phyloP scores from a whole-genome alignment of 2,797 vertebrate species.

The Sphaeramia orbicularis region DNA sequence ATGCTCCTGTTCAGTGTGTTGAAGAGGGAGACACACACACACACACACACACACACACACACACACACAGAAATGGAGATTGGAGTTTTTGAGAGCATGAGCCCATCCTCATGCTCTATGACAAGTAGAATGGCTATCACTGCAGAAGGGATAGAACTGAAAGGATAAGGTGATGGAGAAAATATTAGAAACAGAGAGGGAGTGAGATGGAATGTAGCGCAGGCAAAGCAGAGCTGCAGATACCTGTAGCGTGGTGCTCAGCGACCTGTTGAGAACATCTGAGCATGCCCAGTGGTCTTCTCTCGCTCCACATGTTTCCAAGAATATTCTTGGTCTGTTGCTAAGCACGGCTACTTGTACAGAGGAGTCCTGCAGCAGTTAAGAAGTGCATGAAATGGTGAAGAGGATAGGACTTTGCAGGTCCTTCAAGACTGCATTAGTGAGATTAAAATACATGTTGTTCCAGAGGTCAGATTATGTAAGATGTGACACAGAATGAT shows the following conservation, averaged over 20 bases:
- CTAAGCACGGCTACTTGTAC: constrained; percentile 35
- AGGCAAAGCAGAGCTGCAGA: background rate
- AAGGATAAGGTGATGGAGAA: background rate
- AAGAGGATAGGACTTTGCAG: background rate
- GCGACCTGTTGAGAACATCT: constrained; percentile 69
- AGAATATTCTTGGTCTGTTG: constrained; percentile 64
- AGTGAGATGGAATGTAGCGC: no score
- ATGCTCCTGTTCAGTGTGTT: constrained; percentile 55
- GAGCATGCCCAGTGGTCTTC: constrained; percentile 61
- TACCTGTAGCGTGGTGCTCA: constrained; percentile 61
- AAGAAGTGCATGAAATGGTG: constrained; percentile 19
- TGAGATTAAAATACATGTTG: background rate
- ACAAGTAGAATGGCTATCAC: constrained; percentile 15
- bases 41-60: background rate
- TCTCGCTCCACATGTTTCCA: constrained; percentile 62
- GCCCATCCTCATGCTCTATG: constrained; percentile 31
- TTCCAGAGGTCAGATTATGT: background rate
- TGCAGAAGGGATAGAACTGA: constrained; percentile 8
- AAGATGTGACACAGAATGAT: background rate
- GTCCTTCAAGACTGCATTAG: background rate
- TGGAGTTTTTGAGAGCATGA: constrained; percentile 20
- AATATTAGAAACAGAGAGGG: background rate
- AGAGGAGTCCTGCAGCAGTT: background rate
- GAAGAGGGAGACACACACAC: constrained; percentile 7
- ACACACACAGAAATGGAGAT: background rate